A percentile compares a stretch with the other conserved stretches of the same genome.
Conservation (phyloP, 2,888 invertebrate species). For the Agonopterix alstromeriana region DNA sequence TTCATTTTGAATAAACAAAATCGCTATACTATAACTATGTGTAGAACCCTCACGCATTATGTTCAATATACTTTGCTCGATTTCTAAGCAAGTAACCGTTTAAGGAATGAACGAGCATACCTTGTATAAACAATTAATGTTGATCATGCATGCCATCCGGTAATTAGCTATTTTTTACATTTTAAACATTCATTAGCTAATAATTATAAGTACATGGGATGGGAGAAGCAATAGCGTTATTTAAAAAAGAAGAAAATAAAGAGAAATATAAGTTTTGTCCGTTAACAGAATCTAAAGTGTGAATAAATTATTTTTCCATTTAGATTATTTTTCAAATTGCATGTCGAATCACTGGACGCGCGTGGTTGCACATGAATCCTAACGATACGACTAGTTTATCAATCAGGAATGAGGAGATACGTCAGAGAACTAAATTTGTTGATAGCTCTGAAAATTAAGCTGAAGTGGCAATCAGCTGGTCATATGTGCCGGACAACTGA, state of each 20-base stretch:
- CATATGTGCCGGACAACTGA: too few relatives aligned
- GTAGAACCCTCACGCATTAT: conserved; percentile 6
- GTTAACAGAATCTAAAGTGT: not conserved
- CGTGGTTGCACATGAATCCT: too few relatives aligned
- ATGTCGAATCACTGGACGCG: too few relatives aligned
- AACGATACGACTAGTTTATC: too few relatives aligned
- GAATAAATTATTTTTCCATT: too few relatives aligned
- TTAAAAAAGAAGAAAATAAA: not conserved
- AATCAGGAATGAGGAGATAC: too few relatives aligned
- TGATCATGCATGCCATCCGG: conserved; percentile 31
- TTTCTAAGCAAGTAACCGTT: conserved; percentile 28
- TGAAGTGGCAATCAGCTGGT: too few relatives aligned
- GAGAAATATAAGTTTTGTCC: not conserved
- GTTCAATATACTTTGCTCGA: conserved; percentile 6
- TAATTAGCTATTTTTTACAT: conserved; percentile 25
- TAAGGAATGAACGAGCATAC: conserved; percentile 26
- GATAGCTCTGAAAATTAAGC: too few relatives aligned
- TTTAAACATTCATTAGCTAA: conserved; percentile 18
- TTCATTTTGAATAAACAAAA: not conserved
- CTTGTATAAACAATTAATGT: conserved; percentile 20
- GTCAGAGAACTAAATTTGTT: too few relatives aligned
- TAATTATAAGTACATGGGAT: not conserved
- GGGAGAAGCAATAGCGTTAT: not conserved
- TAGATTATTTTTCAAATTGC: too few relatives aligned
- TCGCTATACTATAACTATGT: not conserved